Percentiles rank a stretch among this genome's conserved stretches.
These are phyloP conservation scores for Zhuqinia jingwanae DNA, from an alignment of 2,888 invertebrate genomes.

Conservation along the genomic window DNA sequence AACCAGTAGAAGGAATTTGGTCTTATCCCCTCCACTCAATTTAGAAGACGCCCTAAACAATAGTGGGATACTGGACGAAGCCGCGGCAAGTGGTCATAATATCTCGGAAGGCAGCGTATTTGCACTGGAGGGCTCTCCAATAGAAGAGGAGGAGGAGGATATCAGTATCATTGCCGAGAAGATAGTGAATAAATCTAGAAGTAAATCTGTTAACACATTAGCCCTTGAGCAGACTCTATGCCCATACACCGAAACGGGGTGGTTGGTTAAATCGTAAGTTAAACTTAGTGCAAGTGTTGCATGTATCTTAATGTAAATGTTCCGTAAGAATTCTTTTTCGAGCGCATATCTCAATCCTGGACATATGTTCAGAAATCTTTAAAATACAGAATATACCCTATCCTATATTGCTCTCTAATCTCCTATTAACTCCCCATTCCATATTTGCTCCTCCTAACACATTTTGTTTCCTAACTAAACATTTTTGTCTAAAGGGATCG, in stretches of 20 bases:
- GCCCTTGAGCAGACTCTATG: constrained; percentile 68
- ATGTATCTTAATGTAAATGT: too few species aligned
- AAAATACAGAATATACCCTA: too few species aligned
- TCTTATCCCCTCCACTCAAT: background rate
- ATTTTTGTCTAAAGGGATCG: too few species aligned
- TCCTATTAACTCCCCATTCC: too few species aligned
- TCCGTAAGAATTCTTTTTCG: too few species aligned
- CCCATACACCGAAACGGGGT: constrained; percentile 55
- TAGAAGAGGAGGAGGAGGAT: constrained; percentile 50
- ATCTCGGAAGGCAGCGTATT: background rate
- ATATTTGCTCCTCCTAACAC: too few species aligned
- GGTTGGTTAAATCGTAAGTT: constrained; percentile 70
- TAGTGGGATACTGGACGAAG: background rate
- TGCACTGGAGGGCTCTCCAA: background rate
- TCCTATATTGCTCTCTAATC: too few species aligned
- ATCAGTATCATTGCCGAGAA: constrained; percentile 64
- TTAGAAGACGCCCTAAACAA: constrained; percentile 50
- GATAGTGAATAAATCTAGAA: constrained; percentile 56
- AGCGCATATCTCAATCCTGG: too few species aligned
- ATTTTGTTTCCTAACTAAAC: too few species aligned
- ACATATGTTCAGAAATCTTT: too few species aligned
- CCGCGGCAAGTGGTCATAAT: background rate
- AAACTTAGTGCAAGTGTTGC: too few species aligned
- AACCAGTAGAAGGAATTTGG: background rate
- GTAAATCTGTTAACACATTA: constrained; percentile 59